These are phyloP conservation scores for Corythucha ciliata DNA, from an alignment of 2,888 invertebrate genomes.

Conservation along the genomic window DNA sequence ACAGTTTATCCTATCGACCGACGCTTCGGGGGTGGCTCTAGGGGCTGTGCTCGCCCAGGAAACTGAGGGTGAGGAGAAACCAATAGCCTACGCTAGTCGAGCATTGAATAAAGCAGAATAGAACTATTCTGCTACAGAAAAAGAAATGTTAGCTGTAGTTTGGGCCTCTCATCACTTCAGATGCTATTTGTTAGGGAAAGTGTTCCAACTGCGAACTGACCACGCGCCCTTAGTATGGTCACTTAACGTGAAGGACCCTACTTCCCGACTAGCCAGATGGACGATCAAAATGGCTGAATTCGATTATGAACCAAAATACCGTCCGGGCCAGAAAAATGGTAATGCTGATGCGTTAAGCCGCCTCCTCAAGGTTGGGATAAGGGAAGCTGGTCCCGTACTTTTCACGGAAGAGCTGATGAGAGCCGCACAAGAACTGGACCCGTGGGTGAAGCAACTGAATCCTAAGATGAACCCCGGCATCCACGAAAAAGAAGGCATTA, in stretches of 20 bases:
- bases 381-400: too few species aligned
- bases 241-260: constrained; percentile 40
- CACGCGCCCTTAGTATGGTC: constrained; percentile 41
- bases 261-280: constrained; percentile 40
- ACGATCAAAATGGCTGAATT: constrained; percentile 37
- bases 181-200: constrained; percentile 38
- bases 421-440: constrained; percentile 1
- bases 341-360: constrained; percentile 28
- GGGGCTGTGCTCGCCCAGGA: constrained; percentile 11
- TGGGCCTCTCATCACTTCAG: constrained; percentile 37
- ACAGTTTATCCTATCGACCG: constrained; percentile 2
- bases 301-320: neutral
- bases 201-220: constrained; percentile 41
- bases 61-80: neutral
- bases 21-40: neutral
- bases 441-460: neutral
- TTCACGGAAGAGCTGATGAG: neutral
- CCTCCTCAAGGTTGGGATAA: neutral
- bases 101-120: constrained; percentile 6
- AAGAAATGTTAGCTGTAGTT: constrained; percentile 34
- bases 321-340: constrained; percentile 5
- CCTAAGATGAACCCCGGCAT: neutral
- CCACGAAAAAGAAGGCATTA: neutral
- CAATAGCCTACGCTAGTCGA: constrained; percentile 15
- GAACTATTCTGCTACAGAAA: constrained; percentile 9